These are phyloP conservation scores for Muscina levida DNA, from an alignment of 2,888 invertebrate species.

Conservation along the genomic window DNA sequence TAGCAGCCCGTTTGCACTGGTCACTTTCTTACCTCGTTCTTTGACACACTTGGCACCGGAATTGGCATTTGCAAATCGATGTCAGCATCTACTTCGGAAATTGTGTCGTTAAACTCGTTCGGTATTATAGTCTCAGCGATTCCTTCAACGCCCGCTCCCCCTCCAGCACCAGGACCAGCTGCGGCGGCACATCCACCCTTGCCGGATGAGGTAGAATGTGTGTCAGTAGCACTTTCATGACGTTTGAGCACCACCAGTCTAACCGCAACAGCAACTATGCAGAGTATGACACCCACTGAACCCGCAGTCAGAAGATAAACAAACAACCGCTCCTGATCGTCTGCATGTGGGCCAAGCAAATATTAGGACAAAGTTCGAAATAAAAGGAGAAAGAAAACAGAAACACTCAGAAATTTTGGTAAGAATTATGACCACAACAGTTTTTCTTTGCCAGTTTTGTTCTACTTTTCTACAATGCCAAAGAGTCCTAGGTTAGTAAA, in stretches of 20 bases:
- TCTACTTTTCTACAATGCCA: neutral
- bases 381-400: conserved; percentile 7
- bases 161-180: conserved; percentile 54
- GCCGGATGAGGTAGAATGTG: conserved; percentile 81
- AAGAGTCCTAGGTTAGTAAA: conserved; percentile 12
- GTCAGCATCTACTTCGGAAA: conserved; percentile 90
- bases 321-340: conserved; percentile 84
- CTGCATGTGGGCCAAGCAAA: conserved; percentile 67
- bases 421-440: conserved; percentile 50
- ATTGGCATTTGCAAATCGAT: conserved; percentile 84
- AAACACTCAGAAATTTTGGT: conserved; percentile 27
- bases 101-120: conserved; percentile 90
- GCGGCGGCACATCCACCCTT: conserved; percentile 75
- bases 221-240: conserved; percentile 81
- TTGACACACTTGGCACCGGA: conserved; percentile 81
- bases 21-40: conserved; percentile 77
- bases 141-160: conserved; percentile 74
- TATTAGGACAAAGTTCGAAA: conserved; percentile 18
- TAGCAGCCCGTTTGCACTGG: conserved; percentile 23
- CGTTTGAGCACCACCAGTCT: conserved; percentile 86
- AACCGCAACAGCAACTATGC: conserved; percentile 86
- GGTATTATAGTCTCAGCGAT: conserved; percentile 86
- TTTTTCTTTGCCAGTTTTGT: conserved; percentile 18
- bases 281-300: conserved; percentile 85
- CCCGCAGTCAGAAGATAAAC: conserved; percentile 90